Evolutionary conservation across 1,140 invertebrate species (phyloP), one percentile per base, ranked within the genome.

Genomic region (Cepaea nemoralis): DNA sequence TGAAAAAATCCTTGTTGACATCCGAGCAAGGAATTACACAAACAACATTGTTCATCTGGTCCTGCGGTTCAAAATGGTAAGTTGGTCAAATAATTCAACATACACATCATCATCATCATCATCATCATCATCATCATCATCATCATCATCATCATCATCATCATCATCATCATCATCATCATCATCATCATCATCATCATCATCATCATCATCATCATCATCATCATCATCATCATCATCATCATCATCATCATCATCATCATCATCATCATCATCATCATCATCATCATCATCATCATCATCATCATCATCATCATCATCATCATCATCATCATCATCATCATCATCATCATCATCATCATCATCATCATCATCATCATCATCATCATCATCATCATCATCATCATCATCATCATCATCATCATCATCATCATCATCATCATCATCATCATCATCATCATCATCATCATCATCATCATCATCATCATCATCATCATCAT

Each of bases 1-100:
- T 35, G 75, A 77, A 24, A 77, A 77, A 27, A 77, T 77, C 3
- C 31, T 77, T 0, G 42, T 77, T 45, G 75, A 77, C 22, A 55
- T 77, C 1, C 48, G 75, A 3, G 12, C 42, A 59, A 55, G 75
- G 39, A 77, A 77, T 55, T 77, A 24, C 35, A 77, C 75, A 48
- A 77, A 39, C 42, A 37, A 22, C 39, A 31, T 39, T 22, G 14
- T 77, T 24, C 75, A 77, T 31, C 55, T 77, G 0, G n/a, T 24
- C 8, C 55, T 77, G 16, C 37, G 33, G 35, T 77, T 77, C 19
- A 55, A 59, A 77, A 77, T 66, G 75, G 75, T 77, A 40, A 42
- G 71, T 40, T 39, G 35, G 22, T 10, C 35, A 40, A 19, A 42
- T 73, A 73, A 42, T 73, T 10, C n/a, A n/a, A n/a, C n/a, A n/a